Percentiles rank a stretch among this genome's conserved stretches.
phyloP scores from a whole-genome alignment of 2,113 vertebrate genomes.

The Apeltes quadracus region DNA sequence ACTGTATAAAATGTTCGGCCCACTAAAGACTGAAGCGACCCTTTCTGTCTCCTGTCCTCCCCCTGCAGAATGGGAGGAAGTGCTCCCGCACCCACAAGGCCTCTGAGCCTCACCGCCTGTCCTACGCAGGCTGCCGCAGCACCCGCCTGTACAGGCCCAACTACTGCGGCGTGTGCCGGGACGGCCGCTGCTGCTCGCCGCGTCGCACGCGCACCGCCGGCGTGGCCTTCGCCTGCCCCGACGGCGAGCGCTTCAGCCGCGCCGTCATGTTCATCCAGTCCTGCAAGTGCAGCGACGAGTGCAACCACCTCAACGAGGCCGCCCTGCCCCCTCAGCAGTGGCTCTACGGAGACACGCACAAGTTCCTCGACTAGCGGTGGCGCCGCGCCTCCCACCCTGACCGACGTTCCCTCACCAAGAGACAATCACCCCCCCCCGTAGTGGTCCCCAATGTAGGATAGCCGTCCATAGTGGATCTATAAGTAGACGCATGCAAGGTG shows the following conservation, averaged over 20 bases:
- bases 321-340: slow-evolving; percentile 78
- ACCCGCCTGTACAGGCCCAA: slow-evolving; percentile 81
- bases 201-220: slow-evolving; percentile 79
- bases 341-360: slow-evolving; percentile 84
- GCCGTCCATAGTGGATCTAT: slow-evolving; percentile 66
- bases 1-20: neutral
- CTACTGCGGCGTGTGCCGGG: slow-evolving; percentile 83
- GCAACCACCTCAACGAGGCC: slow-evolving; percentile 80
- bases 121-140: slow-evolving; percentile 83
- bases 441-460: slow-evolving; percentile 68
- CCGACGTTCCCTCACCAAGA: slow-evolving; percentile 52
- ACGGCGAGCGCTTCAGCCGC: slow-evolving; percentile 78
- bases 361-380: slow-evolving; percentile 80
- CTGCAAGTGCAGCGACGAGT: slow-evolving; percentile 84
- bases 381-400: neutral
- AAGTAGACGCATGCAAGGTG: slow-evolving; percentile 56
- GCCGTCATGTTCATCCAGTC: slow-evolving; percentile 85
- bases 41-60: neutral
- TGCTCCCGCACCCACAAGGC: slow-evolving; percentile 84
- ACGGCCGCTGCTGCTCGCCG: slow-evolving; percentile 85
- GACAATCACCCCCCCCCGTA: slow-evolving; percentile 34
- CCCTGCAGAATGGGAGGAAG: slow-evolving; percentile 83
- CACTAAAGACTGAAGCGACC: neutral
- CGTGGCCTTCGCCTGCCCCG: slow-evolving; percentile 80
- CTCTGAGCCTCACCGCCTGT: slow-evolving; percentile 80